Evolutionary conservation across 2,797 vertebrate species (phyloP).

Genomic region (Artibeus lituratus): DNA sequence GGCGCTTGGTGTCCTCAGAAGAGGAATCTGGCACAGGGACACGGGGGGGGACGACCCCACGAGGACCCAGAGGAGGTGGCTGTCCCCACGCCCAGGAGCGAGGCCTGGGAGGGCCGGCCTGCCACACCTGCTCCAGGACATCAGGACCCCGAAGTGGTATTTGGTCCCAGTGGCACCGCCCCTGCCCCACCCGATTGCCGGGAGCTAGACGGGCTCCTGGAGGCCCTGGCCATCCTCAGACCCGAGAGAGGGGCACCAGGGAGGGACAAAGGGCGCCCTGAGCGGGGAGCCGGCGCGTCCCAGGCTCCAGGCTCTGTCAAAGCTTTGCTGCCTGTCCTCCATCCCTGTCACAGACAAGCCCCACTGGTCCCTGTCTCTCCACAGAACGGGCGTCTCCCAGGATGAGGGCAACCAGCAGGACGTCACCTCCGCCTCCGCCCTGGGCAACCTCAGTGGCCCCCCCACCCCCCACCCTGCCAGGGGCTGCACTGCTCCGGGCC

Average conservation of each 20-base stretch:
- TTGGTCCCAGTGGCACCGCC: fast-evolving
- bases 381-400: neutral
- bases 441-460: neutral
- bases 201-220: neutral
- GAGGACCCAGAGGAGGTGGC: too few species aligned
- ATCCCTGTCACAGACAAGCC: neutral
- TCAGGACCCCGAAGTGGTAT: too few species aligned
- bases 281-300: too few species aligned
- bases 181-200: fast-evolving
- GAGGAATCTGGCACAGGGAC: too few species aligned
- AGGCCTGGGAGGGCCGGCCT: too few species aligned
- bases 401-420: neutral
- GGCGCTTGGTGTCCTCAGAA: too few species aligned
- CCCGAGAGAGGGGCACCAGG: neutral
- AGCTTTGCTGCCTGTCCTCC: neutral
- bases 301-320: too few species aligned
- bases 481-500: too few species aligned
- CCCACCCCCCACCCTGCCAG: too few species aligned
- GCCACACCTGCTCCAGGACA: too few species aligned
- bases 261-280: fast-evolving
- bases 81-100: too few species aligned
- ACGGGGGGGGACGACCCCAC: too few species aligned
- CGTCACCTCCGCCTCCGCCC: neutral
- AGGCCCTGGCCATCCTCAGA: neutral
- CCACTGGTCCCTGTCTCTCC: neutral